Conservation (phyloP, 2,888 invertebrate species). For the Acronicta psi region DNA sequence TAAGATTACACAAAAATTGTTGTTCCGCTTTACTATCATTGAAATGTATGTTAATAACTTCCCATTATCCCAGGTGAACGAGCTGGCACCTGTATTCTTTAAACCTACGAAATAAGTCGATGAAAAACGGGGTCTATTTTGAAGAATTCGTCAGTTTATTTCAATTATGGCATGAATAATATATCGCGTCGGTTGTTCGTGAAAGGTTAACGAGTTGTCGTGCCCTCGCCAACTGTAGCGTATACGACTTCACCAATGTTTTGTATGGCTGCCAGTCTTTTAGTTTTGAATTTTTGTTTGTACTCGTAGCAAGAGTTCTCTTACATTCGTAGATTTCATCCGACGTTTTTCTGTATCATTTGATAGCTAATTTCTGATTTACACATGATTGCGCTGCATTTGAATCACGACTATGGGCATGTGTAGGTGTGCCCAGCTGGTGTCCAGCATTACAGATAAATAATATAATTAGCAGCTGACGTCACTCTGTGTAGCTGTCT, state of each 20-base stretch:
- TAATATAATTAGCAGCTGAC: neutral
- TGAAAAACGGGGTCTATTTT: constrained; percentile 46
- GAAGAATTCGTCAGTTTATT: constrained; percentile 60
- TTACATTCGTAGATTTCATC: no score
- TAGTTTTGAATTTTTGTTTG: no score
- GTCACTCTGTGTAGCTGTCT: neutral
- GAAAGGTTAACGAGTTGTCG: constrained; percentile 83
- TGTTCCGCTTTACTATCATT: constrained; percentile 47
- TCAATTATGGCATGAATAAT: constrained; percentile 77
- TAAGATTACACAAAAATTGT: constrained; percentile 45
- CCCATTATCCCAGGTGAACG: constrained; percentile 50
- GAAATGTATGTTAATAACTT: constrained; percentile 55
- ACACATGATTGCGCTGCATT: no score
- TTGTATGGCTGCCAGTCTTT: constrained; percentile 3
- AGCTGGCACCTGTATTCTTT: constrained; percentile 57
- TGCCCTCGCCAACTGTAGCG: constrained; percentile 57
- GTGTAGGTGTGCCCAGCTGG: no score
- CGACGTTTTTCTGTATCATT: no score
- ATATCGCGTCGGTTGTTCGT: constrained; percentile 68
- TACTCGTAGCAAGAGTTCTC: no score
- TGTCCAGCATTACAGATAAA: neutral
- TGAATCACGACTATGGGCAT: no score
- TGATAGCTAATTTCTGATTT: no score
- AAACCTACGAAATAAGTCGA: constrained; percentile 22
- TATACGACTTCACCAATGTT: constrained; percentile 15